A percentile compares a stretch with the other conserved stretches of the same genome.
Conservation (phyloP, 1,140 invertebrate species). For the Meteorus sp. region DNA sequence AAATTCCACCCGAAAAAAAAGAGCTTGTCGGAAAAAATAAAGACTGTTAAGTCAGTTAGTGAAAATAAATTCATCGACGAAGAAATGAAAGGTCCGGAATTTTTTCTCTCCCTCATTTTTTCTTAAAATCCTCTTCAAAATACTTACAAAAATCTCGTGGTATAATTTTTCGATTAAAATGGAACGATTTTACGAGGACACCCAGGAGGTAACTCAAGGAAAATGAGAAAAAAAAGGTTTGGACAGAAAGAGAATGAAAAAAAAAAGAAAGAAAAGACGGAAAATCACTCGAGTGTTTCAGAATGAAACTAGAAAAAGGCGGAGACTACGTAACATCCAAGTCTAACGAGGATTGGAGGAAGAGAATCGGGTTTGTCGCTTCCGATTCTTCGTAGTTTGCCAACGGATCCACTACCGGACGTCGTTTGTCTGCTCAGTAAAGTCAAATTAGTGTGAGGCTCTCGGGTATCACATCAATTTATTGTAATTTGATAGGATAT, state of each 20-base stretch:
- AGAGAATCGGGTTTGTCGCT: constrained; percentile 2
- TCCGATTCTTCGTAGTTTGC: constrained; percentile 19
- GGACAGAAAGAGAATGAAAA: background rate
- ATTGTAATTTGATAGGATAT: too few relatives aligned
- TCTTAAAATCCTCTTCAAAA: background rate
- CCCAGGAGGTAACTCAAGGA: constrained; percentile 28
- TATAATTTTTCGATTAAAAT: constrained; percentile 31
- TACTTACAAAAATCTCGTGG: background rate
- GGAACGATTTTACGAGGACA: constrained; percentile 26
- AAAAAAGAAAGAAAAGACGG: constrained; percentile 5
- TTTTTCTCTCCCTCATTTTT: too few relatives aligned
- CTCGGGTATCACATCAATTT: background rate
- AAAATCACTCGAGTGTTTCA: constrained; percentile 31
- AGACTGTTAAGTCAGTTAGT: too few relatives aligned
- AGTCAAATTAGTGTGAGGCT: constrained; percentile 2
- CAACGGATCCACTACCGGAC: constrained; percentile 7
- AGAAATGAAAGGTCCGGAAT: too few relatives aligned
- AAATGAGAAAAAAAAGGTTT: background rate
- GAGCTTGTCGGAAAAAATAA: too few relatives aligned
- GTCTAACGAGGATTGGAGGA: constrained; percentile 30
- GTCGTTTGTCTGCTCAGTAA: background rate
- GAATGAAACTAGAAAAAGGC: constrained; percentile 38
- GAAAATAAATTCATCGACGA: too few relatives aligned
- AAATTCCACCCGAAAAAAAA: too few relatives aligned
- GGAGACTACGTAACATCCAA: constrained; percentile 36